phyloP scores from a whole-genome alignment of 2,113 vertebrate species.

The Indicator maculatus region DNA sequence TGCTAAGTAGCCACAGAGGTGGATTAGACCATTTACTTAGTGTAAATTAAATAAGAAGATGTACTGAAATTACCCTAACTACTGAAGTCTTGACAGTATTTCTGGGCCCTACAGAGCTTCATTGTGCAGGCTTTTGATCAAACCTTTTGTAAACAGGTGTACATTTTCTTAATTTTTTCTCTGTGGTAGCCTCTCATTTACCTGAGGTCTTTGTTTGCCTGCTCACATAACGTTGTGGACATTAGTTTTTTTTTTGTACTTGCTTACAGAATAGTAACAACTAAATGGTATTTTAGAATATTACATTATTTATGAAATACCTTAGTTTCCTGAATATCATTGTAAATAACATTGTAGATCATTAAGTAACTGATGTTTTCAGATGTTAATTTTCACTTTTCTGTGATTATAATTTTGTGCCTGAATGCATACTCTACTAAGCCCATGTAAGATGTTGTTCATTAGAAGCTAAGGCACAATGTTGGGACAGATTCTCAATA shows the following conservation, averaged over 20 bases:
- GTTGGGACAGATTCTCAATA: conserved; percentile 3
- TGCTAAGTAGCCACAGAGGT: background rate
- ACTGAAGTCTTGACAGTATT: background rate
- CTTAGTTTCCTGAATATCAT: background rate
- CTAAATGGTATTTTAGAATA: background rate
- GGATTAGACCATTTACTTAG: background rate
- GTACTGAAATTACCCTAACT: background rate
- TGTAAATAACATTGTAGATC: background rate
- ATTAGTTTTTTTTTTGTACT: background rate
- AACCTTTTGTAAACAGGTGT: background rate
- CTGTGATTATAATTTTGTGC: background rate
- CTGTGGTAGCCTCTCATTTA: background rate
- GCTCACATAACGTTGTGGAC: background rate
- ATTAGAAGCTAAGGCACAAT: background rate
- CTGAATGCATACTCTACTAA: background rate
- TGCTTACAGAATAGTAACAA: background rate
- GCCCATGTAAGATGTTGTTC: background rate
- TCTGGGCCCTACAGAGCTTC: background rate
- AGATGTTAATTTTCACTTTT: conserved; percentile 1
- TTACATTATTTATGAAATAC: background rate
- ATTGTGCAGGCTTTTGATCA: background rate
- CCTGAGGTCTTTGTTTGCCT: background rate
- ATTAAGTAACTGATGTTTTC: background rate
- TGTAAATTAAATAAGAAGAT: background rate
- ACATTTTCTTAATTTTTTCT: background rate